Conservation (phyloP, 2,888 invertebrate genomes). For the Lypha dubia region DNA sequence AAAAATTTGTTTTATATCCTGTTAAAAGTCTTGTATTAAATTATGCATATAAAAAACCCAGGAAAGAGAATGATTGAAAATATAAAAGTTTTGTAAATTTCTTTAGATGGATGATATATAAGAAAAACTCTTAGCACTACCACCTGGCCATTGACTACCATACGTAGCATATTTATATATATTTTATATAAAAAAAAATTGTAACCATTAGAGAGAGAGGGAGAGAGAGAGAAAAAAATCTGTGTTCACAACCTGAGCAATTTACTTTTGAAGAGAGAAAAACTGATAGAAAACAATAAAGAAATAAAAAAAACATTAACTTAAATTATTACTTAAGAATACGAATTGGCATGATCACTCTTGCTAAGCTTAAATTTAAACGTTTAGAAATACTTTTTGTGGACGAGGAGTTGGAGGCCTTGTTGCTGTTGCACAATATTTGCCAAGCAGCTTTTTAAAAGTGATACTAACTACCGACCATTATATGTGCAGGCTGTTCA, state of each 20-base stretch:
- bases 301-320: conserved; percentile 17
- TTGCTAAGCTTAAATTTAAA: conserved; percentile 73
- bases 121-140: background rate
- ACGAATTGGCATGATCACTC: conserved; percentile 63
- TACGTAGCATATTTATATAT: conserved; percentile 34
- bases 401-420: conserved; percentile 55
- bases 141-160: conserved; percentile 36
- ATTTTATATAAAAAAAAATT: conserved; percentile 45
- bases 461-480: conserved; percentile 85
- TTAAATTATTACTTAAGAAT: conserved; percentile 69
- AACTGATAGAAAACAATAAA: conserved; percentile 18
- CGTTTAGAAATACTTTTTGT: conserved; percentile 64
- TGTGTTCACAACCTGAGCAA: conserved; percentile 83
- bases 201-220: conserved; percentile 40
- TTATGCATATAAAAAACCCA: background rate
- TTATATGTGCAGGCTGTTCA: conserved; percentile 85
- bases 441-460: conserved; percentile 76
- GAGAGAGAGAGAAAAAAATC: too few species aligned
- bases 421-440: conserved; percentile 40
- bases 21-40: background rate
- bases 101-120: background rate
- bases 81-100: background rate
- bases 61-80: background rate
- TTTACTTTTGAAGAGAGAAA: conserved; percentile 54
- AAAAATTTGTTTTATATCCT: background rate